These are phyloP conservation scores for Notamacropus eugenii DNA, from an alignment of 2,797 vertebrate species.

Conservation along the genomic window DNA sequence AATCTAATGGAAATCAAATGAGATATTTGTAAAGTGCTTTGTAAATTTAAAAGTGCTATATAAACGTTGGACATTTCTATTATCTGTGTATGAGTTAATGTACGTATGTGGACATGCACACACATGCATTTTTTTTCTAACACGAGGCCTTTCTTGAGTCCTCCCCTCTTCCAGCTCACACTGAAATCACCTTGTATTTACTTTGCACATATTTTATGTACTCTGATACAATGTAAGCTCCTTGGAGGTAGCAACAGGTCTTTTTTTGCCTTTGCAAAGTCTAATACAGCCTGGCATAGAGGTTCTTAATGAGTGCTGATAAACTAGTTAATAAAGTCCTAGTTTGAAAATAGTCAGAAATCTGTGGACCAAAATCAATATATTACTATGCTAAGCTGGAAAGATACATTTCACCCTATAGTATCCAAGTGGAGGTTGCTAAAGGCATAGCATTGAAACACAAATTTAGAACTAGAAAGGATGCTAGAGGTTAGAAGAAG, in stretches of 20 bases:
- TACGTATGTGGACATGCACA: not conserved
- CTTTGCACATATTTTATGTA: not conserved
- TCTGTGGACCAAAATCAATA: not conserved
- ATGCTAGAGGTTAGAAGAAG: not conserved
- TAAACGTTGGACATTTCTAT: no score
- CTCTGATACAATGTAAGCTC: not conserved
- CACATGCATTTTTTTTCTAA: not conserved
- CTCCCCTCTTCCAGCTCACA: not conserved
- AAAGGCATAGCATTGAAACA: not conserved
- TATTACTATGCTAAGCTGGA: not conserved
- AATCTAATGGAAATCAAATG: not conserved
- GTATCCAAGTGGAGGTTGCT: not conserved
- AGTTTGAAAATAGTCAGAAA: constrained; percentile 33
- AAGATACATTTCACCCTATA: not conserved
- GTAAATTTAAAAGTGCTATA: no score
- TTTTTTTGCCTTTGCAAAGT: not conserved
- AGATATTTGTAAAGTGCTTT: not conserved
- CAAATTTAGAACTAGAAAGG: not conserved
- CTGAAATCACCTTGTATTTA: not conserved
- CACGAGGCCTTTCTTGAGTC: not conserved
- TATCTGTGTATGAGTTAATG: not conserved
- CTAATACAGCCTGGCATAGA: not conserved
- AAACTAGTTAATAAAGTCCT: not conserved
- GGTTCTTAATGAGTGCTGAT: not conserved
- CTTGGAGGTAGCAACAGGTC: not conserved